Base-by-base conservation (phyloP, 2,113 vertebrate species). In the Pipra filicauda region DNA sequence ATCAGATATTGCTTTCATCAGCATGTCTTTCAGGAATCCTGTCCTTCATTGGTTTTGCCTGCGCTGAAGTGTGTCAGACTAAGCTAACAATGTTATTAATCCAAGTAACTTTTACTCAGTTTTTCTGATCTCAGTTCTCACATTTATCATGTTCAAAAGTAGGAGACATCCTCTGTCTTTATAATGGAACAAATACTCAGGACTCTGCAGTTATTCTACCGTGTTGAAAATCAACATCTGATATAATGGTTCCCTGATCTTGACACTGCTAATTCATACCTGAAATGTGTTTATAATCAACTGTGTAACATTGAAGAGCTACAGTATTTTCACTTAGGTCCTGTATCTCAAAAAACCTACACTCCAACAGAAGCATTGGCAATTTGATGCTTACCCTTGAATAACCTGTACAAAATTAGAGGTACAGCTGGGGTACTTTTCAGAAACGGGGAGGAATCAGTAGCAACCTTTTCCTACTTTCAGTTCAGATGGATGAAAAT, bases 261-360 rank as follows among this genome's bases (percentile, higher is more conserved):
- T 87, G 48, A 21, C 28, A 33, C 66, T 69, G 64, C 12, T 69
- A 59, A 79, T 58, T 51, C 33, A 12, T 51, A 51, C 43, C 23
- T 55, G 43, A 89, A 39, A 67, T 49, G 27, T 33, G 70, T 87
- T 81, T 74, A 23, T 70, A 70, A 74, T 19, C 41, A n/a, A 27
- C 5, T 14, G 6, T 2, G 1, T 16, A 91, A 61, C 10, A 44
- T 1, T 37, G 28, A 57, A 79, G 26, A 46, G 6, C 31, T 85
- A 22, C 9, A 62, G 1, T 41, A 39, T 74, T 62, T 54, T 78
- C 37, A n/a, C 3, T 1, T n/a, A 31, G 0, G 0, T 61, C 12
- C 16, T 8, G 6, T 64, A 9, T 41, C 43, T 83, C n/a, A 73
- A 69, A 89, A 93, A 74, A 52, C 21, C 9, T 52, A 12, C 11